Evolutionary conservation across 2,797 vertebrate species (phyloP), one percentile per base, ranked within the genome.

Genomic region (Remorina albescens): DNA sequence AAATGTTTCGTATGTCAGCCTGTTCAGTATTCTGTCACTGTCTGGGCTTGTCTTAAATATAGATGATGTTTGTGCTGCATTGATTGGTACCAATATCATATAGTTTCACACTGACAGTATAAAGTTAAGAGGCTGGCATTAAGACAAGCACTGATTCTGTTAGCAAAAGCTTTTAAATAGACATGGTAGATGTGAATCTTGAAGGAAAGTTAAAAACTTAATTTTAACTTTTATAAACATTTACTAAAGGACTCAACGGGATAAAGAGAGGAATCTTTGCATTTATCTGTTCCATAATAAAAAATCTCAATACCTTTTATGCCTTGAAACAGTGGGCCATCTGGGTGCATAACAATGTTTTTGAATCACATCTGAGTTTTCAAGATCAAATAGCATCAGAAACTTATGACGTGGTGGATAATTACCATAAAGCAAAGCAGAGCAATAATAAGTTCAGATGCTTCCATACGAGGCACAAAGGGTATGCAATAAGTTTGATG

Each of bases 21-120:
- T 5, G 62, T 44, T 86, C 56, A 47, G 54, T 60, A 72, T 70
- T 79, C 61, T 7, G 57, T 32, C 49, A 59, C 18, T 59, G 16
- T 60, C 39, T 37, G n/a, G 59, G 23, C 56, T 44, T 76, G 77
- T 69, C 77, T 50, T 39, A 47, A 51, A 70, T 74, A 88, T 74
- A 55, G 75, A 89, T 82, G 76, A 55, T 63, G 73, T 57, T 74
- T 67, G 59, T 62, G 55, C 37, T 73, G 2, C 74, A 81, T 78
- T 64, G 72, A 87, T 86, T 68, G 4, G 21, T 57, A 72, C 28
- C 62, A 36, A 78, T 80, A 19, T 47, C 11, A 32, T 50, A 12
- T 65, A 32, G 39, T 66, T 79, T 71, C 19, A 67, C 51, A 64
- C 46, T 76, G 21, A 72, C 78, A 77, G 46, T 51, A 8, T 47